Base-by-base conservation (phyloP, 1,140 invertebrate genomes). In the Hypsibius dujardini region DNA sequence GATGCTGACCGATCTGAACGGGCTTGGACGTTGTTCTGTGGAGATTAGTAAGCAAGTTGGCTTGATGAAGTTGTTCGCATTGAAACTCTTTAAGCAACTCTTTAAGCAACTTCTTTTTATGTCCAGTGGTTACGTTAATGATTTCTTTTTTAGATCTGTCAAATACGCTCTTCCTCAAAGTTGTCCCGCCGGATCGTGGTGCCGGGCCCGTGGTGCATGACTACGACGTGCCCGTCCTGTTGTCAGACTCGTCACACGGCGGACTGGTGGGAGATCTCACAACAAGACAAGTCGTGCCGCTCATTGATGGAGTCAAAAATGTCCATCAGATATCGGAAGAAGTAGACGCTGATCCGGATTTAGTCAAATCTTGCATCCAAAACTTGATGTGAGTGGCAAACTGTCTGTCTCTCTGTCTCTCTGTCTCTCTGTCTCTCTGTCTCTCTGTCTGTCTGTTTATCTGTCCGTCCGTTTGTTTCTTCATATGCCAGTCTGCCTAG, bases 151-250 rank as follows among this genome's bases (percentile, higher is more conserved):
- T 74, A 80, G 81, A 79, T 74, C 74, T 77, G 56, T 79, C 79
- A 28, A 82, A 79, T 70, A 81, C 78, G 42, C 78, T 83, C n/a
- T 76, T 79, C 74, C 74, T 82, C 60, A 81, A 83, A 75, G 76
- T 83, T 1, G 77, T 80, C 15, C 75, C 62, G 62, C 12, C 62
- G 12, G 42, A 67, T 45, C 62, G 62, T 3, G 45, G 45, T 42
- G 7, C 12, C 3, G 42, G 42, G 3, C 3, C 42, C 42, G 62
- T 42, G 3, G 62, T 67, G 12, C 62, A 67, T 67, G 62, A 67
- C 62, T 67, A 15, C 42, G 62, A 67, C 62, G 62, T 67, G 12
- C 62, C 62, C 12, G 42, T 67, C 12, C 62, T 67, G 62, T 12
- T 42, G 12, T 67, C 62, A 42, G 42, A 67, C 42, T 56, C n/a